Percentiles rank a stretch among this genome's conserved stretches.
Conservation (phyloP, 2,797 vertebrate species). For the Dromococcyx pavoninus region DNA sequence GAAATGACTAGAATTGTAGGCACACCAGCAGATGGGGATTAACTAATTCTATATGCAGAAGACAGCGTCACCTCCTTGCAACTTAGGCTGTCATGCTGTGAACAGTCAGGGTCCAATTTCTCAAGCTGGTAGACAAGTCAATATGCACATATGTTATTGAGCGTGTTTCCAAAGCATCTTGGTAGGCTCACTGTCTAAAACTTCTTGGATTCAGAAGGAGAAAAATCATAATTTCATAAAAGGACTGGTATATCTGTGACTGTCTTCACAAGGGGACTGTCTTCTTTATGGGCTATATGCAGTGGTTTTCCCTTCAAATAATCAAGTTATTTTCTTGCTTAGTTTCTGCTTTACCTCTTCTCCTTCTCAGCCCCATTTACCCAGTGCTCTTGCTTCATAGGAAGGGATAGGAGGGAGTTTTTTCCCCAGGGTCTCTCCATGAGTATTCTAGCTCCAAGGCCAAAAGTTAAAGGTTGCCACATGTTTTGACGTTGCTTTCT, state of each 20-base stretch:
- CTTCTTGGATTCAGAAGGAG: neutral
- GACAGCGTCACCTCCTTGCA: neutral
- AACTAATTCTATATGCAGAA: slow-evolving; percentile 20
- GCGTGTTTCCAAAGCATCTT: neutral
- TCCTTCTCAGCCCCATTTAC: neutral
- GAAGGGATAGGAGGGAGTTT: neutral
- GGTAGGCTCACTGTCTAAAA: neutral
- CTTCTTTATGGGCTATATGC: neutral
- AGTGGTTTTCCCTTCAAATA: neutral
- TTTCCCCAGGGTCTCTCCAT: neutral
- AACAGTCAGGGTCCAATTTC: slow-evolving; percentile 30
- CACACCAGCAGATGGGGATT: slow-evolving; percentile 48
- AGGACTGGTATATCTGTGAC: neutral
- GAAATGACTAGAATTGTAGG: neutral
- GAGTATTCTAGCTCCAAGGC: neutral
- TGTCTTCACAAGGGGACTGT: neutral
- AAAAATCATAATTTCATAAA: neutral
- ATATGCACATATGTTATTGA: neutral
- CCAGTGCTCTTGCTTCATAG: neutral
- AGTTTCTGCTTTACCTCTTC: neutral
- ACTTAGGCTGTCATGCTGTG: slow-evolving; percentile 34
- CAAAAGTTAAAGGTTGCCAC: neutral
- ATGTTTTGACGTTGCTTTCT: neutral
- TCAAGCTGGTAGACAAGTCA: slow-evolving; percentile 40
- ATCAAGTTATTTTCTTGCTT: neutral